phyloP scores from a whole-genome alignment of 1,140 invertebrate species.

The Armadillidium nasatum region DNA sequence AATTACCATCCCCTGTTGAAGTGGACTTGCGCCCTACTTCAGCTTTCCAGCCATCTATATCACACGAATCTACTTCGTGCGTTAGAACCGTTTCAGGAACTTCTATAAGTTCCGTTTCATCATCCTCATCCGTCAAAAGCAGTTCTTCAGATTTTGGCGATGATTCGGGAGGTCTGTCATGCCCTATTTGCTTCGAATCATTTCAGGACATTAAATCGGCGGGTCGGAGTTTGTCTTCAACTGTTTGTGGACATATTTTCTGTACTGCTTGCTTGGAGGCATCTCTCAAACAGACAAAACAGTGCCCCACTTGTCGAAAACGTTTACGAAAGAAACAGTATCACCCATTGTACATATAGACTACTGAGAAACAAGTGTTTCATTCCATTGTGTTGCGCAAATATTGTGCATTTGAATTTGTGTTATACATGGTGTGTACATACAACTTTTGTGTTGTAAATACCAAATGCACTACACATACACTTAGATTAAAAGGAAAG shows the following conservation, averaged over 20 bases:
- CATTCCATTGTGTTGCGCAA: not conserved
- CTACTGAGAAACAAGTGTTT: not conserved
- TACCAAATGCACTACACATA: too few species aligned
- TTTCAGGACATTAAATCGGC: constrained; percentile 10
- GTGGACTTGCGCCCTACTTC: too few species aligned
- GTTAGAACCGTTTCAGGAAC: not conserved
- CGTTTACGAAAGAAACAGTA: constrained; percentile 20
- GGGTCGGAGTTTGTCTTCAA: constrained; percentile 13
- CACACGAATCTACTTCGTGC: too few species aligned
- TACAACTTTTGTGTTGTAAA: not conserved
- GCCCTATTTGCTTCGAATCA: constrained; percentile 25
- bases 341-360: constrained; percentile 21
- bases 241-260: constrained; percentile 27
- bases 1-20: not conserved
- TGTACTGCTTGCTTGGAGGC: constrained; percentile 23
- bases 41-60: too few species aligned
- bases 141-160: constrained; percentile 9
- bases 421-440: not conserved
- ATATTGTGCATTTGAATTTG: too few species aligned
- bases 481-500: too few species aligned
- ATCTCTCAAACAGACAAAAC: constrained; percentile 18
- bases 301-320: constrained; percentile 22
- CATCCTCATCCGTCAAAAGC: not conserved
- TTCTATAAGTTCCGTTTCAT: not conserved
- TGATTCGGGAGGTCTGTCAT: constrained; percentile 11